These are phyloP conservation scores for Trimorus sp. DNA, from an alignment of 2,888 invertebrate species.

Conservation along the genomic window DNA sequence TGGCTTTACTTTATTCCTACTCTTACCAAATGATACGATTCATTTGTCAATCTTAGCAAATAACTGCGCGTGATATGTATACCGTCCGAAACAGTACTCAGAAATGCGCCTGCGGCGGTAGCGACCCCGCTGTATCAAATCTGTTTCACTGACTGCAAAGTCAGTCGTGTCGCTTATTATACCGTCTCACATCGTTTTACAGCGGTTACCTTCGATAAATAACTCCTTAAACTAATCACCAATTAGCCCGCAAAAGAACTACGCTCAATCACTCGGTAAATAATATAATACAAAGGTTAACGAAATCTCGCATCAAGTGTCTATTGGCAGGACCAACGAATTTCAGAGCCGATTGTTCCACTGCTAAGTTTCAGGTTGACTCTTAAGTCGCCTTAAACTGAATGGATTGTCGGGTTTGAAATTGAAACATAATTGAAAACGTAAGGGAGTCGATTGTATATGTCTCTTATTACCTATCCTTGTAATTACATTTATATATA, in stretches of 20 bases:
- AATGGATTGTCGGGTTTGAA: background rate
- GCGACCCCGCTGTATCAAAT: background rate
- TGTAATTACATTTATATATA: slow-evolving; percentile 16
- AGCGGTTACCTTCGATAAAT: slow-evolving; percentile 3
- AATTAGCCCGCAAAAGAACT: slow-evolving; percentile 16
- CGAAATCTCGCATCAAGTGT: slow-evolving; percentile 6
- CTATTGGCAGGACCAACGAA: slow-evolving; percentile 43
- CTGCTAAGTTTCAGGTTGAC: background rate
- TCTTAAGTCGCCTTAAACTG: background rate
- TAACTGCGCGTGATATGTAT: slow-evolving; percentile 68
- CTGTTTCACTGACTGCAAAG: slow-evolving; percentile 8
- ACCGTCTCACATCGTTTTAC: background rate
- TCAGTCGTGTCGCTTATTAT: no score
- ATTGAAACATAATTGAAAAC: slow-evolving; percentile 23
- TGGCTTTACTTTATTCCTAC: slow-evolving; percentile 21
- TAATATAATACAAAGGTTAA: slow-evolving; percentile 27
- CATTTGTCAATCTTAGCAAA: slow-evolving; percentile 38
- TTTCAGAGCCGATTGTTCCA: slow-evolving; percentile 54
- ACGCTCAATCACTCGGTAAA: slow-evolving; percentile 21
- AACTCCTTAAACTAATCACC: background rate
- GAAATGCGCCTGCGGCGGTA: slow-evolving; percentile 66
- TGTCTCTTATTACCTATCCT: slow-evolving; percentile 7
- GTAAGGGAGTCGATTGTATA: slow-evolving; percentile 27
- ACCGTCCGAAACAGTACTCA: slow-evolving; percentile 72
- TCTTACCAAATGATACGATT: slow-evolving; percentile 39